Percentiles rank a stretch among this genome's conserved stretches.
These are phyloP conservation scores for Paguma larvata DNA, from an alignment of 2,797 vertebrate genomes.

Conservation along the genomic window DNA sequence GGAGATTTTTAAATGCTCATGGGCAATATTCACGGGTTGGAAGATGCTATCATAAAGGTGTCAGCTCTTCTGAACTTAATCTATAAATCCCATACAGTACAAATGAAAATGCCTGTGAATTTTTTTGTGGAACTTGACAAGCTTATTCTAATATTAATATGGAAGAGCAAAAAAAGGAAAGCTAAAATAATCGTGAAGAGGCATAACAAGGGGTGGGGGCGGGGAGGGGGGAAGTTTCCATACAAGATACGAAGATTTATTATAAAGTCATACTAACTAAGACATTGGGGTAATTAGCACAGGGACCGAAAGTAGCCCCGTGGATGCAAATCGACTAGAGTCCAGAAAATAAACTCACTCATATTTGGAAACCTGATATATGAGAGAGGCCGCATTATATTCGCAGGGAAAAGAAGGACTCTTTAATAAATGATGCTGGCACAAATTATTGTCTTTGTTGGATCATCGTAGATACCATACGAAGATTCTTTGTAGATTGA, in stretches of 20 bases:
- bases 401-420: conserved; percentile 11
- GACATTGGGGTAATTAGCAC: neutral
- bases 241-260: neutral
- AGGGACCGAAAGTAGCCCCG: neutral
- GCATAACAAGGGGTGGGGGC: accelerated
- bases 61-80: conserved; percentile 64
- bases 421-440: conserved; percentile 56
- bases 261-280: neutral
- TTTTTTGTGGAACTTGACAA: conserved; percentile 36
- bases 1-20: conserved; percentile 43
- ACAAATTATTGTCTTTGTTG: conserved; percentile 51
- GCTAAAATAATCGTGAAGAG: neutral
- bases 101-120: conserved; percentile 62
- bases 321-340: neutral
- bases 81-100: conserved; percentile 61
- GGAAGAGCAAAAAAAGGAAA: neutral
- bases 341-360: conserved; percentile 45
- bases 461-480: conserved; percentile 12
- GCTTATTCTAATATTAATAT: conserved; percentile 65
- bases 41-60: conserved; percentile 56
- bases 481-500: conserved; percentile 29
- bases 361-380: conserved; percentile 48
- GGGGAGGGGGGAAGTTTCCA: neutral
- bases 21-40: conserved; percentile 39
- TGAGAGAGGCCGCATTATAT: conserved; percentile 4